Evolutionary conservation across 2,888 invertebrate genomes (phyloP).

Genomic region (Aleiodes leptofemur): DNA sequence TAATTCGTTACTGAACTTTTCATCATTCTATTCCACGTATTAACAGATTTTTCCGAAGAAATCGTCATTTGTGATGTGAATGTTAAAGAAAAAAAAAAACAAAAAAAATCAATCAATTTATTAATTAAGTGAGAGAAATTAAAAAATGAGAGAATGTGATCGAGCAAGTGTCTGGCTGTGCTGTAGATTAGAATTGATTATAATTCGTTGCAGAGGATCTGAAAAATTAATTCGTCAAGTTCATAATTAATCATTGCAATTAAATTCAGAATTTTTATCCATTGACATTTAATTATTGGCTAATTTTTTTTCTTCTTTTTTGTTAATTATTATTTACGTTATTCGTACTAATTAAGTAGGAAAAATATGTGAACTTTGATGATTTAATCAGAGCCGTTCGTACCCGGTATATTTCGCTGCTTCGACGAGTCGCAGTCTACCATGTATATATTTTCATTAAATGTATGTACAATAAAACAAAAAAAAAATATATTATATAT

Average conservation of each 20-base stretch:
- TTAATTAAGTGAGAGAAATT: constrained; percentile 37
- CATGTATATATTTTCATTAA: constrained; percentile 75
- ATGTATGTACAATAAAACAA: constrained; percentile 72
- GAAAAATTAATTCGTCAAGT: constrained; percentile 32
- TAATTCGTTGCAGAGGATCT: constrained; percentile 49
- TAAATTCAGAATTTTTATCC: constrained; percentile 1
- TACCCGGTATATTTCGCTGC: constrained; percentile 69
- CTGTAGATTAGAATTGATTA: constrained; percentile 67
- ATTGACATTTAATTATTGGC: constrained; percentile 4
- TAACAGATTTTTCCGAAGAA: constrained; percentile 32
- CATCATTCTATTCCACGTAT: constrained; percentile 14
- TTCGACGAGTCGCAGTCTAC: constrained; percentile 73
- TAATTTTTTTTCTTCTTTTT: constrained; percentile 16
- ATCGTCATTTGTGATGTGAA: constrained; percentile 38
- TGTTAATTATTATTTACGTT: neutral
- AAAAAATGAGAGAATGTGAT: constrained; percentile 61
- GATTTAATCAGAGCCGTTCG: constrained; percentile 52
- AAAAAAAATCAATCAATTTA: constrained; percentile 51
- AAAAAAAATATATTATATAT: constrained; percentile 28
- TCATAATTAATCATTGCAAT: constrained; percentile 19
- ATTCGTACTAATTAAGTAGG: too few species aligned
- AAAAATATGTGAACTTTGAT: constrained; percentile 37
- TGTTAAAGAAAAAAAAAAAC: constrained; percentile 47
- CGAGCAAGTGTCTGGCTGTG: constrained; percentile 74
- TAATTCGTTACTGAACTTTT: constrained; percentile 21